phyloP scores from a whole-genome alignment of 2,797 vertebrate genomes.

The Artibeus lituratus region DNA sequence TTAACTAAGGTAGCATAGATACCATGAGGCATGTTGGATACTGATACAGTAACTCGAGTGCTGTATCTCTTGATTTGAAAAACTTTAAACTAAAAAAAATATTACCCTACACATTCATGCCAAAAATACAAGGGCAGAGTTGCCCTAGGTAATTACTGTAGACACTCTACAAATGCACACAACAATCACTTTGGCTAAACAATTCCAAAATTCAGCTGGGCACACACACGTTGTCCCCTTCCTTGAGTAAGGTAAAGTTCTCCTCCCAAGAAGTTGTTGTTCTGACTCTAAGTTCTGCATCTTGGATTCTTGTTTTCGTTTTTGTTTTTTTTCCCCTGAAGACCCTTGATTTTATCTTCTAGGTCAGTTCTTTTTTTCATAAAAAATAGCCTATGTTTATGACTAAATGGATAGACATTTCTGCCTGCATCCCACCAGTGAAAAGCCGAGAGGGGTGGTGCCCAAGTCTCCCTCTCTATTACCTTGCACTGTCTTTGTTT shows the following conservation, averaged over 20 bases:
- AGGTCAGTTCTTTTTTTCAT: neutral
- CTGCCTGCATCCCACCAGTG: neutral
- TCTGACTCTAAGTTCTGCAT: neutral
- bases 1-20: neutral
- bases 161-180: fast-evolving
- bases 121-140: fast-evolving
- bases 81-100: neutral
- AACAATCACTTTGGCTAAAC: neutral
- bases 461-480: neutral
- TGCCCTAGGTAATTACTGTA: neutral
- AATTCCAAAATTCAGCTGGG: neutral
- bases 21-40: neutral
- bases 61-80: neutral
- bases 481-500: neutral
- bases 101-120: neutral
- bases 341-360: neutral
- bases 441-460: neutral
- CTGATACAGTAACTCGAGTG: neutral
- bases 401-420: neutral
- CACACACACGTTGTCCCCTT: too few relatives aligned
- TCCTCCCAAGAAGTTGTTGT: neutral
- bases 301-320: neutral
- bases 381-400: neutral
- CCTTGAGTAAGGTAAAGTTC: neutral
- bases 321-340: neutral